Evolutionary conservation across 2,797 vertebrate species (phyloP), one percentile per base, ranked within the genome.

Genomic region (Salmo trutta): DNA sequence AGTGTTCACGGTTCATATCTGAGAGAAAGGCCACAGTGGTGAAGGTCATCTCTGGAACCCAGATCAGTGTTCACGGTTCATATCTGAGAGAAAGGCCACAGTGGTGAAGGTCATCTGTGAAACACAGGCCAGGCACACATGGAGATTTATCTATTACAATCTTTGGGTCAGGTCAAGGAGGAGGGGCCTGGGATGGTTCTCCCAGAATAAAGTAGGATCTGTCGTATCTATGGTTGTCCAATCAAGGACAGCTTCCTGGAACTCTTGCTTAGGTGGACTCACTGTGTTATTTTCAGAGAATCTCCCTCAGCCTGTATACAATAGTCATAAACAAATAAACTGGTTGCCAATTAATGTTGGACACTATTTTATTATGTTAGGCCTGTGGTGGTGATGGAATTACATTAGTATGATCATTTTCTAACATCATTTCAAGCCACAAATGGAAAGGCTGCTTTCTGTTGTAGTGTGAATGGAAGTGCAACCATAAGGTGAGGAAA

Each of bases 81-180:
- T 51, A 6, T 51, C 77, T 74, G 78, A 80, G 31, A 68, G 29
- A 1, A 77, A 82, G 85, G 80, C 33, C 81, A 74, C 21, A 15
- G 71, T 67, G 75, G 76, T 76, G 79, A 85, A 85, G 73, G 52
- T 64, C 3, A 6, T 54, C 16, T 54, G 17, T 54, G 70, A 31
- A 85, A 65, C 36, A 51, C 73, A 54, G 15, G 24, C 36, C 29
- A 47, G 14, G 8, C 68, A 70, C 17, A 12, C 16, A 67, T 67
- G 27, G 14, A 24, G 65, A 64, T 64, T 64, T 12, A 17, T 64
- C 21, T 27, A 24, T 64, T 64, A 21, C 10, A 64, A 64, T 64
- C 10, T 14, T 24, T 64, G 21, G n/a, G 59, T 64, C 24, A 24
- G 8, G 59, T 14, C 59, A 64, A 14, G 65, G 64, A 24, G 27